Percentiles rank a stretch among this genome's conserved stretches.
phyloP scores from a whole-genome alignment of 2,888 invertebrate species.

The Zygogramma bicolorata region DNA sequence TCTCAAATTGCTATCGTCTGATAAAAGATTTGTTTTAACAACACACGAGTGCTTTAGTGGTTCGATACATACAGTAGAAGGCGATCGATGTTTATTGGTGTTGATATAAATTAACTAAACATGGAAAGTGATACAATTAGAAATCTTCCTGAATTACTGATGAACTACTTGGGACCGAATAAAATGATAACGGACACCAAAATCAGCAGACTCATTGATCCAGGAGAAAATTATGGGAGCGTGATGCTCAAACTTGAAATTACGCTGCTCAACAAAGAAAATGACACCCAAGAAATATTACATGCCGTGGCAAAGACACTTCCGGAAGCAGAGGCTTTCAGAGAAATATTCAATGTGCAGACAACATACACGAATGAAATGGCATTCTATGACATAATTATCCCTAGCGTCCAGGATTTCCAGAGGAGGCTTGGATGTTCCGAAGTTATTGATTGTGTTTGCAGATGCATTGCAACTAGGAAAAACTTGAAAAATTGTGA shows the following conservation, averaged over 20 bases:
- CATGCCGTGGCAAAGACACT: slow-evolving; percentile 56
- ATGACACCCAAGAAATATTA: slow-evolving; percentile 45
- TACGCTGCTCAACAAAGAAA: slow-evolving; percentile 9
- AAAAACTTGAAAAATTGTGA: slow-evolving; percentile 45
- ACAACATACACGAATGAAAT: slow-evolving; percentile 69
- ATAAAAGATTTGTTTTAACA: too few relatives aligned
- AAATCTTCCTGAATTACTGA: slow-evolving; percentile 20
- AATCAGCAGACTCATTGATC: slow-evolving; percentile 64
- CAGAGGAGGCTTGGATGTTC: slow-evolving; percentile 64
- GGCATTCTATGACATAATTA: slow-evolving; percentile 67
- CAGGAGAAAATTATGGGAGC: slow-evolving; percentile 73
- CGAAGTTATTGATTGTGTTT: slow-evolving; percentile 62
- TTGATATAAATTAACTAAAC: too few relatives aligned
- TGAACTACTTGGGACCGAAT: background rate
- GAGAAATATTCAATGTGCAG: slow-evolving; percentile 67
- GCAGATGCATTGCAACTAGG: slow-evolving; percentile 51
- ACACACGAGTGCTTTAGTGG: too few relatives aligned
- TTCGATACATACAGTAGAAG: too few relatives aligned
- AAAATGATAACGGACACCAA: slow-evolving; percentile 25
- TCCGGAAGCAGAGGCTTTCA: slow-evolving; percentile 42
- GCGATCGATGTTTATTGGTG: too few relatives aligned
- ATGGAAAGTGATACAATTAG: slow-evolving; percentile 1
- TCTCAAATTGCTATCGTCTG: too few relatives aligned
- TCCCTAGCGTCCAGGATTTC: slow-evolving; percentile 65
- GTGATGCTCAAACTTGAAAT: slow-evolving; percentile 64